These are phyloP conservation scores for Copsychus sechellarum DNA, from an alignment of 2,113 vertebrate species.

Conservation along the genomic window DNA sequence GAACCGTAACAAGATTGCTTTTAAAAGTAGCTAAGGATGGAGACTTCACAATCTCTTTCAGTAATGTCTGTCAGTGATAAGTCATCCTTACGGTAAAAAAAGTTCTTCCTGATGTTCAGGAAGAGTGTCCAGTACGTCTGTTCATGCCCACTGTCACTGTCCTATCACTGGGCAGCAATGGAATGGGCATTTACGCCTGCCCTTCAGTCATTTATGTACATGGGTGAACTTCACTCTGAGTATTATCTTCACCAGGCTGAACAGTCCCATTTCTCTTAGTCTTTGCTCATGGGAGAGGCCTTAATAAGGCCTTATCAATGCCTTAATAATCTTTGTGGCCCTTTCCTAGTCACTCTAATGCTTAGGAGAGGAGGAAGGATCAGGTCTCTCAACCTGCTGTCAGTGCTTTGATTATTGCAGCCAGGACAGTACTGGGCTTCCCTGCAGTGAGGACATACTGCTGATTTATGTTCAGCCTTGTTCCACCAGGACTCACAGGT, in stretches of 20 bases:
- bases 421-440: background rate
- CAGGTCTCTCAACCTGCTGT: background rate
- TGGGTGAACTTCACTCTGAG: background rate
- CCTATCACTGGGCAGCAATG: background rate
- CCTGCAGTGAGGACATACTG: background rate
- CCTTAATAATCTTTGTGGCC: background rate
- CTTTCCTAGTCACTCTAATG: background rate
- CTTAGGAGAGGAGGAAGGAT: background rate
- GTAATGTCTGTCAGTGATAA: background rate
- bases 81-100: background rate
- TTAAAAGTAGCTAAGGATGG: background rate
- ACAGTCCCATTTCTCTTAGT: background rate
- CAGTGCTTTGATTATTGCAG: background rate
- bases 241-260: background rate
- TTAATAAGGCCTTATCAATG: no score
- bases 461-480: background rate
- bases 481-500: background rate
- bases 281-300: background rate
- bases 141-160: background rate
- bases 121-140: fast-evolving
- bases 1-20: background rate
- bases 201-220: background rate
- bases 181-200: fast-evolving
- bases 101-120: background rate
- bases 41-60: background rate